These are phyloP conservation scores for Pantherophis vulpinus DNA, from an alignment of 2,797 vertebrate genomes.

Conservation along the genomic window DNA sequence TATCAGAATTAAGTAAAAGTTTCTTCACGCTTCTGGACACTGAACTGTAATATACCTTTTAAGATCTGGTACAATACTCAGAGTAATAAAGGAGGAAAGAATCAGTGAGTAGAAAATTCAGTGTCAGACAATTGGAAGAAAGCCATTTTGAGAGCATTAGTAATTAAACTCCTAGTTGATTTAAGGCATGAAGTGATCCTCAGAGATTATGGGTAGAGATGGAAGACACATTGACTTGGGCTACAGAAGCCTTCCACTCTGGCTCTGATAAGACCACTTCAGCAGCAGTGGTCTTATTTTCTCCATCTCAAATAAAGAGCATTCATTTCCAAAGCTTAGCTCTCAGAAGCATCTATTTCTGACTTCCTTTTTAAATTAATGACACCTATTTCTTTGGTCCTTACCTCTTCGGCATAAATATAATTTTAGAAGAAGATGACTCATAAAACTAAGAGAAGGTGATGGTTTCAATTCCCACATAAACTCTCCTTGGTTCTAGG, in stretches of 20 bases:
- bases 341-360: background rate
- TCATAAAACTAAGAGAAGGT: background rate
- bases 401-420: background rate
- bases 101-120: background rate
- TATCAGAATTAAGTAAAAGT: background rate
- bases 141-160: background rate
- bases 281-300: background rate
- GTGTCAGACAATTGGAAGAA: background rate
- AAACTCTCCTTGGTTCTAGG: background rate
- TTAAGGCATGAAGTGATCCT: constrained; percentile 19
- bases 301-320: background rate
- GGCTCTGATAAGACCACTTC: background rate
- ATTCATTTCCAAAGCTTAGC: background rate
- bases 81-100: background rate
- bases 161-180: background rate
- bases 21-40: too few species aligned
- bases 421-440: background rate
- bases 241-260: background rate
- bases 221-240: background rate
- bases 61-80: background rate
- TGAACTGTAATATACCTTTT: background rate
- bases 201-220: background rate
- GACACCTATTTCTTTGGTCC: background rate
- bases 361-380: background rate
- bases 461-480: background rate